Evolutionary conservation across 1,140 invertebrate genomes (phyloP), one percentile per base, ranked within the genome.

Genomic region (Drosophila insularis): DNA sequence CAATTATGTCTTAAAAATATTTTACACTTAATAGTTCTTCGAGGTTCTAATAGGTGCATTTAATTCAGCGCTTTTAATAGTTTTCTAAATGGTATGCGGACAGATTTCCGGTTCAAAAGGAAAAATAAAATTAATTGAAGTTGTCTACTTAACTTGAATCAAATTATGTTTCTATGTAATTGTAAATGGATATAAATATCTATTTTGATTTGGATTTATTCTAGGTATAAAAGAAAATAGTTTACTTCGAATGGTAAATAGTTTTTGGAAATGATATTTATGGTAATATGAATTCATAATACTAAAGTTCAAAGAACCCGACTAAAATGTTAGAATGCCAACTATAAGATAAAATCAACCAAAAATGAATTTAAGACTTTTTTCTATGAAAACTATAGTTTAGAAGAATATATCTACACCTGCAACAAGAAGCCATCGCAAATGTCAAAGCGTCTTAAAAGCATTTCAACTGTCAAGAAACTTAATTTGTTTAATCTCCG

Each of bases 11-110:
- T 63, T 63, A 59, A 76, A 59, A 73, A 63, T 76, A 46, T 27
- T 8, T 53, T 32, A 40, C 53, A 35, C 63, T 68, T 39, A 23
- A 37, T 21, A 54, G 7, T 54, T 63, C 53, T 68, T 63, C 59
- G 37, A 60, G 50, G 35, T 73, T 76, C 37, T 68, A 85, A 84
- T 80, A 27, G 68, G 58, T 76, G 53, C 53, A 73, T 68, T 79
- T 39, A 35, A 64, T 54, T 79, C 61, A 19, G 17, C 61, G 60
- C 32, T 37, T 59, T 46, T n/a, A 67, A 55, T 37, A 23, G 17
- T 67, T 60, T 53, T 43, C 53, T 55, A 31, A 31, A 31, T 2
- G 59, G 61, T 40, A 59, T 67, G 63, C 37, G 66, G 3, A 35
- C 46, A 31, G 19, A 43, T 74, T 76, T 76, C 73, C 73, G 73